A percentile compares a stretch with the other conserved stretches of the same genome.
Evolutionary conservation across 1,140 invertebrate species (phyloP).

Genomic region (Atta texana): DNA sequence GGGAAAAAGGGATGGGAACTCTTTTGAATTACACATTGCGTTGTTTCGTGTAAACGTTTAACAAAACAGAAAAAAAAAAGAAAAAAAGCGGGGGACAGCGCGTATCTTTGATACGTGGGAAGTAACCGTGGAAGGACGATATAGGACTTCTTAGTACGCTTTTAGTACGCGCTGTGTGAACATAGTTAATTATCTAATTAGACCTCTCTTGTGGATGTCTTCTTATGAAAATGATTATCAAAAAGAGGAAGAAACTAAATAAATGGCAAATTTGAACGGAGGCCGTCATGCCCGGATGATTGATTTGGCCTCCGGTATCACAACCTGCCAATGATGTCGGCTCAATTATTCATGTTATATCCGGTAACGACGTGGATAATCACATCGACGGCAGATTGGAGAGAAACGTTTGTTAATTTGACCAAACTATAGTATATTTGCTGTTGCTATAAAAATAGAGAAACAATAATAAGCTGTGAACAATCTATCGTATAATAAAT

Average conservation of each 20-base stretch:
- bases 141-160: constrained; percentile 77
- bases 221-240: constrained; percentile 66
- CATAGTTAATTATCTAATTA: constrained; percentile 81
- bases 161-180: constrained; percentile 80
- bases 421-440: constrained; percentile 84
- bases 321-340: constrained; percentile 82
- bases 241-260: constrained; percentile 69
- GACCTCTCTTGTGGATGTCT: constrained; percentile 81
- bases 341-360: constrained; percentile 82
- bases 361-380: constrained; percentile 78
- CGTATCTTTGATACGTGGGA: constrained; percentile 61
- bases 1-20: constrained; percentile 6
- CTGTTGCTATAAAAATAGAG: constrained; percentile 82
- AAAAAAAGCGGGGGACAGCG: constrained; percentile 42
- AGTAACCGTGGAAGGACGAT: constrained; percentile 66
- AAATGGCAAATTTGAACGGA: constrained; percentile 69
- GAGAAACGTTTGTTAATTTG: constrained; percentile 83
- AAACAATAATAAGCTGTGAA: constrained; percentile 86
- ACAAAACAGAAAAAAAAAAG: constrained; percentile 16
- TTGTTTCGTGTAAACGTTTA: constrained; percentile 53
- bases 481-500: constrained; percentile 86
- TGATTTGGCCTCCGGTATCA: constrained; percentile 76
- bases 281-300: constrained; percentile 83
- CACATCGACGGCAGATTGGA: constrained; percentile 81
- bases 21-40: constrained; percentile 59